Base-by-base conservation (phyloP, 1,140 invertebrate species). In the Anthonomus grandis region DNA sequence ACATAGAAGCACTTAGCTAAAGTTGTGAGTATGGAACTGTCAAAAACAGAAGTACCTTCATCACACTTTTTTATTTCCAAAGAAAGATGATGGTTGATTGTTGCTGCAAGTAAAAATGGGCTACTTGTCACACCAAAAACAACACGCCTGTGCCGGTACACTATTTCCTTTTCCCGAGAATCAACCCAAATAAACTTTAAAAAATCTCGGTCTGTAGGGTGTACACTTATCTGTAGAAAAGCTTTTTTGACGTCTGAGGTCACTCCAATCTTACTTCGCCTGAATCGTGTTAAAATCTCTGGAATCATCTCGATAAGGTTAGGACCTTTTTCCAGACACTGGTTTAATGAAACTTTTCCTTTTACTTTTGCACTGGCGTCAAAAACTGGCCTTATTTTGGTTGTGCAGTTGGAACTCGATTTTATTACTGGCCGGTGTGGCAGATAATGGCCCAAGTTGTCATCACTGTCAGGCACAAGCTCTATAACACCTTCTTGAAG, bases 221-320 rank as follows among this genome's bases (percentile, higher is more conserved):
- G 21, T 4, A 48, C 13, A 48, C 45, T 15, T 36, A 48, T 48
- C 17, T 48, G 45, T 27, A 48, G 18, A 27, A 48, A 48, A 3
- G 45, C 45, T 22, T 48, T 48, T 27, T 15, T 15, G 31, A 78
- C 75, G 46, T 77, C 75, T 0, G 72, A 60, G 1, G 67, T 67
- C 0, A 76, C 63, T 19, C 64, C 74, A 51, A 68, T 66, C 27
- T 52, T 63, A 27, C 64, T 22, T 60, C 31, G 4, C 56, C 75
- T 46, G 60, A 78, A 78, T 10, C 64, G 45, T 9, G 69, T 18
- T 23, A 77, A 24, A 24, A 77, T 51, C 2, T 23, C 18, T 9
- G 73, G 68, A n/a, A 77, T 72, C 0, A 65, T 18, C 51, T 77
- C 71, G 8, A 76, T 63, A 1, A 76, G 56, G 63, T 77, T 76